phyloP scores from a whole-genome alignment of 2,113 vertebrate genomes.

The Dasyprocta punctata region DNA sequence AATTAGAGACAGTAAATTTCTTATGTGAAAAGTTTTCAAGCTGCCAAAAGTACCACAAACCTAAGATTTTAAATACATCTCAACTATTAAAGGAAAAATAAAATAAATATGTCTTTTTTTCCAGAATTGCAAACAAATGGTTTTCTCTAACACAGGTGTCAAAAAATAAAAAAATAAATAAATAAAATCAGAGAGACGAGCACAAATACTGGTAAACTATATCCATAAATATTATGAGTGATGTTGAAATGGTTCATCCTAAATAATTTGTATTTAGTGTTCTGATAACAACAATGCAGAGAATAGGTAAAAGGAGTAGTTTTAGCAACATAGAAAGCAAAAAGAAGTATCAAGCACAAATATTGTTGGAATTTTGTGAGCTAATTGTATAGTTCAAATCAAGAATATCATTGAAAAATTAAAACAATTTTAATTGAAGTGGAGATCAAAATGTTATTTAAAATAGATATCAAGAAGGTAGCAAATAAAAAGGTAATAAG shows the following conservation, averaged over 20 bases:
- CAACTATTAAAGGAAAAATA: background rate
- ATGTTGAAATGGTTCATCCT: background rate
- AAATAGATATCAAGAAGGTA: background rate
- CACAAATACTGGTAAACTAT: background rate
- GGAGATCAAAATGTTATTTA: background rate
- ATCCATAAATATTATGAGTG: background rate
- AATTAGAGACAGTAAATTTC: background rate
- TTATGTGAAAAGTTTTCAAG: background rate
- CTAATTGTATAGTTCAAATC: background rate
- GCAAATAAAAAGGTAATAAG: background rate
- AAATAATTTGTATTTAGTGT: background rate
- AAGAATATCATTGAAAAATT: background rate
- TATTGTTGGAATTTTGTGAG: background rate
- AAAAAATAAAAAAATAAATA: background rate
- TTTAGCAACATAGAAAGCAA: background rate
- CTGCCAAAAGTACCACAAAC: background rate
- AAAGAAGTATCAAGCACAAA: background rate
- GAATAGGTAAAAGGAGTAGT: background rate
- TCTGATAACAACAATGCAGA: background rate
- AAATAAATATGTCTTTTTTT: background rate
- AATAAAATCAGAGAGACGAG: background rate
- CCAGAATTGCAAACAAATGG: background rate
- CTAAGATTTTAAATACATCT: background rate
- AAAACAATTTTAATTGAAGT: background rate
- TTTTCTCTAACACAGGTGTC: background rate